Conservation (phyloP, 1,140 invertebrate genomes). For the Diachasmimorpha longicaudata region DNA sequence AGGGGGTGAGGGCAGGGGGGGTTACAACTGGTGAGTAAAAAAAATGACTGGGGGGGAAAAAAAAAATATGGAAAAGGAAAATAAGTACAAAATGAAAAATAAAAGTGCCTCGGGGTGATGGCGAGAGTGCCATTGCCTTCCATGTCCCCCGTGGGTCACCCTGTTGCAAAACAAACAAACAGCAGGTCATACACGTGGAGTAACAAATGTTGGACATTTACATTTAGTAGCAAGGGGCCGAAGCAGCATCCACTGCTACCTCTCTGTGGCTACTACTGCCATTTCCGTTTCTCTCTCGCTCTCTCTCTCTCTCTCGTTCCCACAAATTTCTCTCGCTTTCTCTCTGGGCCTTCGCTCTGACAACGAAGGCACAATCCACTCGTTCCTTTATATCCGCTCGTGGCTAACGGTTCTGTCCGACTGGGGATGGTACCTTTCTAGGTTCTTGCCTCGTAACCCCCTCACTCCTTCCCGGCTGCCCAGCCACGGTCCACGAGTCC, state of each 20-base stretch:
- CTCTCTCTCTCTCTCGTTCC: background rate
- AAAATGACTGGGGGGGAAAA: constrained; percentile 10
- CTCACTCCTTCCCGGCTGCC: too few species aligned
- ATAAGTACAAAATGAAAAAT: constrained; percentile 26
- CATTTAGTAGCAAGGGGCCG: constrained; percentile 52
- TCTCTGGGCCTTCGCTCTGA: background rate
- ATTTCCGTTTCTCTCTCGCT: background rate
- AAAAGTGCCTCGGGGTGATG: constrained; percentile 19
- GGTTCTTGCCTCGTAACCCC: background rate
- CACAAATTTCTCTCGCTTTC: background rate
- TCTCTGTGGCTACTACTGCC: background rate
- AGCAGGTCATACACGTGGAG: constrained; percentile 51
- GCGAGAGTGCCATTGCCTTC: constrained; percentile 22
- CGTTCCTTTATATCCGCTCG: background rate
- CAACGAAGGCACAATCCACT: background rate
- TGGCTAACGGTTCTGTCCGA: constrained; percentile 1
- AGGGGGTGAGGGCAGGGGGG: constrained; percentile 23
- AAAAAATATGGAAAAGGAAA: constrained; percentile 14
- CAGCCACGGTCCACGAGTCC: background rate
- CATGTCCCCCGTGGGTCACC: constrained; percentile 34
- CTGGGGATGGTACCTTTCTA: background rate
- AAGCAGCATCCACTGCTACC: background rate
- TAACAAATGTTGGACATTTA: constrained; percentile 62
- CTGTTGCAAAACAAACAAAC: constrained; percentile 51
- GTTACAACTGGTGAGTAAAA: constrained; percentile 33